These are phyloP conservation scores for Chaenogobius annularis DNA, from an alignment of 2,113 vertebrate species.

Conservation along the genomic window DNA sequence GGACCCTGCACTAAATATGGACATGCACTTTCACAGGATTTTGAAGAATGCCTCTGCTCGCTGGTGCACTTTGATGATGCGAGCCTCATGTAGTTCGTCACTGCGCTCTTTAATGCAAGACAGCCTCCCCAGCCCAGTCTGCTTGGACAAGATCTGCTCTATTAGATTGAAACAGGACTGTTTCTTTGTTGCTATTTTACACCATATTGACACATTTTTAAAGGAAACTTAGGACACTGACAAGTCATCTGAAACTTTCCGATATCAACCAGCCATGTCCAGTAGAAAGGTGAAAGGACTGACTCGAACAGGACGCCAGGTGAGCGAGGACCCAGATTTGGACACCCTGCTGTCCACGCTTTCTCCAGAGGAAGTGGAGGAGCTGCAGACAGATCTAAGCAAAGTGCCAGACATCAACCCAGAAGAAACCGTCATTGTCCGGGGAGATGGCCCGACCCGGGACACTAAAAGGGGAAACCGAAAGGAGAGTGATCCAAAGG, in stretches of 20 bases:
- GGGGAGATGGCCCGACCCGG: slow-evolving; percentile 65
- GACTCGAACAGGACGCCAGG: slow-evolving; percentile 77
- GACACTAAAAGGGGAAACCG: slow-evolving; percentile 55
- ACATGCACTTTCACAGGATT: slow-evolving; percentile 92
- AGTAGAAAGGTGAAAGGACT: slow-evolving; percentile 74
- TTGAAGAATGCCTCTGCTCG: slow-evolving; percentile 94
- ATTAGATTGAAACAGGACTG: slow-evolving; percentile 40
- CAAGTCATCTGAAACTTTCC: slow-evolving; percentile 10
- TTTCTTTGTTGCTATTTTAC: background rate
- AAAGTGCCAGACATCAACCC: slow-evolving; percentile 84
- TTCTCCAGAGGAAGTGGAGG: slow-evolving; percentile 79
- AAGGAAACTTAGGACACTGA: background rate
- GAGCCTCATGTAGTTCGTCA: slow-evolving; percentile 62
- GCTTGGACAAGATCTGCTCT: slow-evolving; percentile 56
- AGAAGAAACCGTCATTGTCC: slow-evolving; percentile 65
- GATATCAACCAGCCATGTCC: slow-evolving; percentile 62
- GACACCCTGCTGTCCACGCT: slow-evolving; percentile 81
- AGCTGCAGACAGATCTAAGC: slow-evolving; percentile 79
- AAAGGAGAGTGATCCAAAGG: slow-evolving; percentile 70
- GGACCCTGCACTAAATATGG: slow-evolving; percentile 94
- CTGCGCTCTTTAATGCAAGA: slow-evolving; percentile 49
- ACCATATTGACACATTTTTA: too few species aligned
- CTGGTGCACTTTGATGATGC: slow-evolving; percentile 81
- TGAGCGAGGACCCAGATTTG: slow-evolving; percentile 82
- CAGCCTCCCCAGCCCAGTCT: slow-evolving; percentile 47